Percentiles rank a stretch among this genome's conserved stretches.
Conservation (phyloP, 2,113 vertebrate species). For the Sinocyclocheilus rhinocerous region DNA sequence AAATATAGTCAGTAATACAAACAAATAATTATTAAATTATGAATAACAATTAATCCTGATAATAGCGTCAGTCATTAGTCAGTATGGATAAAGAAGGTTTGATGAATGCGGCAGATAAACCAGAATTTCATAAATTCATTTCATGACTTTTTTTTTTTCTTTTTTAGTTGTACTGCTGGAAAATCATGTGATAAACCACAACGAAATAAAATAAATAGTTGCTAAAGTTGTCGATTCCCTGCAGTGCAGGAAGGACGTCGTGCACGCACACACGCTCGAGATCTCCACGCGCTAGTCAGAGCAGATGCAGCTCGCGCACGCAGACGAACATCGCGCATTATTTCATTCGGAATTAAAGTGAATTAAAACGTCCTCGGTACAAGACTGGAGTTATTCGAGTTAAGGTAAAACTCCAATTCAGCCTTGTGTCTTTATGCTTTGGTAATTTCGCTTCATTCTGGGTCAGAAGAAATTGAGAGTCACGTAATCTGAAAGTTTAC, state of each 20-base stretch:
- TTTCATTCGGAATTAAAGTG: neutral
- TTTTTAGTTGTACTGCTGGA: neutral
- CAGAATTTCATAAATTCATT: neutral
- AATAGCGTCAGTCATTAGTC: neutral
- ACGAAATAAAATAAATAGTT: neutral
- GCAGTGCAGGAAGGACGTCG: slow-evolving; percentile 30
- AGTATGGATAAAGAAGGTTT: neutral
- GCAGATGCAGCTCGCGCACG: slow-evolving; percentile 3
- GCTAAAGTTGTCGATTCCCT: neutral
- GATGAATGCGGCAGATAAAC: neutral
- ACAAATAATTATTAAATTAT: neutral
- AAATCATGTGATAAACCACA: neutral
- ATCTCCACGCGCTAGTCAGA: neutral
- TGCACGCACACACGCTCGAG: neutral
- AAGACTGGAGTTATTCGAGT: slow-evolving; percentile 58
- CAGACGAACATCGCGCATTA: neutral
- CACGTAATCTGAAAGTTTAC: neutral
- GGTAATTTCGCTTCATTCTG: neutral
- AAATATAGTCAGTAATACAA: neutral
- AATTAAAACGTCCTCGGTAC: slow-evolving; percentile 40
- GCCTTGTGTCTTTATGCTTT: neutral
- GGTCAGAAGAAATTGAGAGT: neutral
- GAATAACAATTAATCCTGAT: neutral
- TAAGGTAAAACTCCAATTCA: slow-evolving; percentile 40
- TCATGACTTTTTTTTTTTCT: neutral